These are phyloP conservation scores for Miichthys miiuy DNA, from an alignment of 2,797 vertebrate genomes.

Conservation along the genomic window DNA sequence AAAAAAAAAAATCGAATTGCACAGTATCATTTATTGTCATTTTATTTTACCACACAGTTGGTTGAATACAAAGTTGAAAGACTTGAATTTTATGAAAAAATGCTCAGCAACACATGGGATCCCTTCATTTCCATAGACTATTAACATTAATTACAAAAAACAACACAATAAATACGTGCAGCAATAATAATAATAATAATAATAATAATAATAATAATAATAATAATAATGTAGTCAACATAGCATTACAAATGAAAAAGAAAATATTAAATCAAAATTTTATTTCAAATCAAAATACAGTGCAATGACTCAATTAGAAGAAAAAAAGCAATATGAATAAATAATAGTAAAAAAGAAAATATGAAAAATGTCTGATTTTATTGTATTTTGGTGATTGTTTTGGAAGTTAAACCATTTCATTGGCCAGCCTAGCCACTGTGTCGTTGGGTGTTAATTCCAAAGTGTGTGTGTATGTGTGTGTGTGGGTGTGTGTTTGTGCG, in stretches of 20 bases:
- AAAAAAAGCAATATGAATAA: constrained; percentile 41
- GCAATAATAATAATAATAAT: constrained; percentile 73
- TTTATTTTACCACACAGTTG: constrained; percentile 82
- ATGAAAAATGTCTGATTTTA: constrained; percentile 34
- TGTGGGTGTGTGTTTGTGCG: constrained; percentile 30
- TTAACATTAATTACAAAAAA: constrained; percentile 78
- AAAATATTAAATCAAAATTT: constrained; percentile 47
- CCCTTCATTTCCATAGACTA: constrained; percentile 71
- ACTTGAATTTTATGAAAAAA: constrained; percentile 71
- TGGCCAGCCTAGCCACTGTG: constrained; percentile 28
- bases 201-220: constrained; percentile 69
- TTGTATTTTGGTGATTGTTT: constrained; percentile 8
- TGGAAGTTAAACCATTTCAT: constrained; percentile 24
- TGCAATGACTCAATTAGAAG: constrained; percentile 58
- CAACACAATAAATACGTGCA: constrained; percentile 77
- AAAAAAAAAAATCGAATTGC: constrained; percentile 28
- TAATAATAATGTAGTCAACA: constrained; percentile 46
- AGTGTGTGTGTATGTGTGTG: constrained; percentile 36
- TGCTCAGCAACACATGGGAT: constrained; percentile 69
- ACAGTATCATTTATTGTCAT: constrained; percentile 62
- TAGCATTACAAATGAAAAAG: constrained; percentile 37
- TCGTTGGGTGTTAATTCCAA: constrained; percentile 28
- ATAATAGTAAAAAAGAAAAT: constrained; percentile 40
- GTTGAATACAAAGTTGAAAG: constrained; percentile 82
- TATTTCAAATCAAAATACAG: constrained; percentile 57